Evolutionary conservation across 2,888 invertebrate species (phyloP), one percentile per base, ranked within the genome.

Genomic region (Macaria liturata): DNA sequence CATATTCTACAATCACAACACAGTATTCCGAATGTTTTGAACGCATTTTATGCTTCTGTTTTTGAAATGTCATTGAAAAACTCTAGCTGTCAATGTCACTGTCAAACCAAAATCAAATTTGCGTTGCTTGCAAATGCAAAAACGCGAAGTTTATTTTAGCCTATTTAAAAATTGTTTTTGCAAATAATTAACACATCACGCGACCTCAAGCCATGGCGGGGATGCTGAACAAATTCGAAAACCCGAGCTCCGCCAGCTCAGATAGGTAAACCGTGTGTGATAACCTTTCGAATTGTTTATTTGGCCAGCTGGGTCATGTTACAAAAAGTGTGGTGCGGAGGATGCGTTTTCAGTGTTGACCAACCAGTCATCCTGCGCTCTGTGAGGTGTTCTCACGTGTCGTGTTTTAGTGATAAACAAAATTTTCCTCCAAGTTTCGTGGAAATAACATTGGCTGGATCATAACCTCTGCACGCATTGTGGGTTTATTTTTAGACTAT

Each of bases 181-280:
- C 55, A 59, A 68, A 62, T 64, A 69, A 72, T 66, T 71, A 67
- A 50, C 58, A 60, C 57, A 61, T 71, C 72, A 70, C 69, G 72
- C 70, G 75, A 69, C 69, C 57, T 56, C 72, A 75, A 79, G 81
- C 79, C 71, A 91, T 91, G 91, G 87, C 91, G 83, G 91, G 90
- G 68, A 91, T 88, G 81, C 81, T 92, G 81, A 93, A 93, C 76
- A 94, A 94, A 82, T 95, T 95, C 77, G 97, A 97, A 89, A 96
- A 96, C 69, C 96, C 97, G 72, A 97, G 97, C 83, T 97, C 97
- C 61, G 97, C 97, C 66, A 97, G 97, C 88, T 97, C 97, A 65
- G 97, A 97, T 92, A 97, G 97, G 97, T 97, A 95, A 90, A 83
- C 71, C 77, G 75, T 74, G 81, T 81, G 80, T 80, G 77, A 70